Conservation (phyloP, 2,797 vertebrate species). For the Falco cherrug region DNA sequence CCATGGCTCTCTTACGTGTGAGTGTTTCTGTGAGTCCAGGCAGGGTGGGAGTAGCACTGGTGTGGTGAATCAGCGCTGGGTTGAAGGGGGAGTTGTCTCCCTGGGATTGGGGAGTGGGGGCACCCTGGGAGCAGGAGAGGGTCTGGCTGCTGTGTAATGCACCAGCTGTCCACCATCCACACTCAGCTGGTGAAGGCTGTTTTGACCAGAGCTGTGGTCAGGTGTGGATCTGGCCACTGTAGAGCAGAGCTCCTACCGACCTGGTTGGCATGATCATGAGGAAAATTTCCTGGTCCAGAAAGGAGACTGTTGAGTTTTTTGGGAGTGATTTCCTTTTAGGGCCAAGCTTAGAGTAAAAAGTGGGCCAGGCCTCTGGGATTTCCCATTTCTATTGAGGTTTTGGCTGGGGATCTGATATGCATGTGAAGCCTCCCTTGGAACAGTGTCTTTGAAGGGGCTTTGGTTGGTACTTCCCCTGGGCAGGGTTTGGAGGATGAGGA, state of each 20-base stretch:
- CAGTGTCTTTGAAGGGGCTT: background rate
- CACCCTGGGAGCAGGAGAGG: background rate
- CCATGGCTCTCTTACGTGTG: background rate
- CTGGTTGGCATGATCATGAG: background rate
- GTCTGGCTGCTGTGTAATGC: background rate
- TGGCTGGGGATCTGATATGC: background rate
- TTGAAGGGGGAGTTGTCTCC: background rate
- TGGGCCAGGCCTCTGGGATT: background rate
- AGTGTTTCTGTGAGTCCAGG: background rate
- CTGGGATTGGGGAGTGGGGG: background rate
- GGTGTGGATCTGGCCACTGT: background rate
- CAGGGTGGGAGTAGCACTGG: fast-evolving
- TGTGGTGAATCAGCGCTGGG: background rate
- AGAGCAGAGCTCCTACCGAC: background rate
- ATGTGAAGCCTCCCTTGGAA: background rate
- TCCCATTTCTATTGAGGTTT: background rate
- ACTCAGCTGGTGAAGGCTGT: background rate
- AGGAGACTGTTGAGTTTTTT: background rate
- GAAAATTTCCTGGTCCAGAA: background rate
- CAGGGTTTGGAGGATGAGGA: background rate
- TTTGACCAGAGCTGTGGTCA: background rate
- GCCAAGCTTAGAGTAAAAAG: background rate
- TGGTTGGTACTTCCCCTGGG: background rate
- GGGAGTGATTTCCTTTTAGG: background rate
- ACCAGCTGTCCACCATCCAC: background rate